Conservation (phyloP, 2,797 vertebrate genomes). For the Hipposideros larvatus region DNA sequence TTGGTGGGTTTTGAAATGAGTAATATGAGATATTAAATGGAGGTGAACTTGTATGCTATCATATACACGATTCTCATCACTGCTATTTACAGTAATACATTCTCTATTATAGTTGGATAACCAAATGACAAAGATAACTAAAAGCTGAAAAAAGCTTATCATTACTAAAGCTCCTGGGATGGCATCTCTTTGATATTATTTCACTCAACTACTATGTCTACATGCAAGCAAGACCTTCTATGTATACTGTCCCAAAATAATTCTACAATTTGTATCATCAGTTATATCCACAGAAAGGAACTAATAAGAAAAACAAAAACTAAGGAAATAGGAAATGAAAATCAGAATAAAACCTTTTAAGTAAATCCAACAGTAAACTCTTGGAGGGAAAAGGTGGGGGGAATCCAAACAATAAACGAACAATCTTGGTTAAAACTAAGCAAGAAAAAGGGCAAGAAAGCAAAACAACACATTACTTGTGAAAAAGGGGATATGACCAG, state of each 20-base stretch:
- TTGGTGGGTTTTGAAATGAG: constrained; percentile 39
- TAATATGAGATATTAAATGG: constrained; percentile 17
- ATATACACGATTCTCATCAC: not conserved
- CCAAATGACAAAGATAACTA: constrained; percentile 20
- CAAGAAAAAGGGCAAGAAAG: not conserved
- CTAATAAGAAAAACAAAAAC: constrained; percentile 27
- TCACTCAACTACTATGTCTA: not conserved
- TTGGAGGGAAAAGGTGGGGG: not conserved
- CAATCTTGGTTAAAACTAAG: not conserved
- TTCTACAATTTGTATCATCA: not conserved
- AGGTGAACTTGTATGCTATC: not conserved
- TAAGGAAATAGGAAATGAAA: constrained; percentile 47
- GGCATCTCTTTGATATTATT: not conserved
- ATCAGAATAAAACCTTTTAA: constrained; percentile 43
- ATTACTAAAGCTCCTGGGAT: not conserved
- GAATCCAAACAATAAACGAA: not conserved
- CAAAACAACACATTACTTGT: not conserved
- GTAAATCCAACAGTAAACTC: constrained; percentile 26
- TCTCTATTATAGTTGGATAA: not conserved
- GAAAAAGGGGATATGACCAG: not conserved
- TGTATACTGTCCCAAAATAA: not conserved
- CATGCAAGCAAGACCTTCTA: constrained; percentile 28
- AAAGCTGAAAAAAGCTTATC: not conserved
- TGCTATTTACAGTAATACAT: not conserved
- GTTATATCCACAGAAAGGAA: not conserved